A percentile compares a stretch with the other conserved stretches of the same genome.
These are phyloP conservation scores for Gallinago media DNA, from an alignment of 2,113 vertebrate genomes.

Conservation along the genomic window DNA sequence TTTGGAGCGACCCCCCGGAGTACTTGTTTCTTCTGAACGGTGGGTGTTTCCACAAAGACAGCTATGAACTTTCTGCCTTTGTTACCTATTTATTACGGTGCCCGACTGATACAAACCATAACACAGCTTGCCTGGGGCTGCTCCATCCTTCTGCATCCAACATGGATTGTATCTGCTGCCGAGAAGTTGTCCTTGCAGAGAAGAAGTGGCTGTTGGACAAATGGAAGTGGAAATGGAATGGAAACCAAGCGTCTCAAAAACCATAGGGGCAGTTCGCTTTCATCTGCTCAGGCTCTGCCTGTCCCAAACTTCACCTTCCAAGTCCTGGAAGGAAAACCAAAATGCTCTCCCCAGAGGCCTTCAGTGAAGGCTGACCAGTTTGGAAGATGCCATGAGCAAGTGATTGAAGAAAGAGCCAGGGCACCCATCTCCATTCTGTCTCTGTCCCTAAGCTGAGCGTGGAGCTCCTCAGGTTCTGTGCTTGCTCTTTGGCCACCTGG, in stretches of 20 bases:
- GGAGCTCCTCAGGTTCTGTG: neutral
- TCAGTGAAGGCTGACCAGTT: neutral
- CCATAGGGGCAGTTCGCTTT: neutral
- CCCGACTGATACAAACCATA: neutral
- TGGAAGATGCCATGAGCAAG: neutral
- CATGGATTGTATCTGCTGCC: neutral
- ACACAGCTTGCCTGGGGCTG: neutral
- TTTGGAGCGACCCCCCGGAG: neutral
- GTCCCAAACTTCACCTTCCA: neutral
- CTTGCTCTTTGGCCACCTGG: neutral
- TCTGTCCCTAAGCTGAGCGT: neutral
- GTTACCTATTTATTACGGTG: fast-evolving
- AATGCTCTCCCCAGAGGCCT: neutral
- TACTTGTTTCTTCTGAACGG: neutral
- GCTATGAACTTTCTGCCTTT: neutral
- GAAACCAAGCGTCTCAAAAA: neutral
- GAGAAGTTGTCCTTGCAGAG: neutral
- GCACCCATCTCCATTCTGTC: neutral
- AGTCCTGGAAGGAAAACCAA: neutral
- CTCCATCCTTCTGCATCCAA: neutral
- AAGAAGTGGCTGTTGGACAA: neutral
- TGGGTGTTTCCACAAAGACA: neutral
- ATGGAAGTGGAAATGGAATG: neutral
- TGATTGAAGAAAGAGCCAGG: neutral
- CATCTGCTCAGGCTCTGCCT: neutral